These are phyloP conservation scores for Aurelia sp. DNA, from an alignment of 30 jellyfish, hydroid and myxozoan species.

Conservation along the genomic window DNA sequence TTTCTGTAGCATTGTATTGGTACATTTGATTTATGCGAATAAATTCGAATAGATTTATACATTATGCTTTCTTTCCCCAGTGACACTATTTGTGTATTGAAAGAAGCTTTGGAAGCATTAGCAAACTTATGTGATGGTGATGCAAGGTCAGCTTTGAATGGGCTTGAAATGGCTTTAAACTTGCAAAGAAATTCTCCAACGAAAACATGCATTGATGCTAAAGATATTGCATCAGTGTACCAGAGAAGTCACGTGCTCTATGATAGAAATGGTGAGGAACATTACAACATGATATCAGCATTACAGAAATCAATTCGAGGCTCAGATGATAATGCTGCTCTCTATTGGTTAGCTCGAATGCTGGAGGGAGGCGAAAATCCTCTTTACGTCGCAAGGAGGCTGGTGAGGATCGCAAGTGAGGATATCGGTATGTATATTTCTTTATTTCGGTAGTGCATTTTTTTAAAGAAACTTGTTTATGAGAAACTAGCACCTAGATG, in stretches of 20 bases:
- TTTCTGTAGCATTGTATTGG: no score
- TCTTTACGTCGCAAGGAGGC: constrained; percentile 88
- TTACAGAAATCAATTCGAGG: constrained; percentile 96
- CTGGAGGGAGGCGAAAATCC: constrained; percentile 98
- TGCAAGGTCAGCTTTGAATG: constrained; percentile 91
- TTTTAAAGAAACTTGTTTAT: no score
- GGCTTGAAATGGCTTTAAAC: constrained; percentile 76
- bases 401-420: constrained; percentile 92
- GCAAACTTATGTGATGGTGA: constrained; percentile 94
- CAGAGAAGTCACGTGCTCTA: constrained; percentile 72
- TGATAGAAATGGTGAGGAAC: constrained; percentile 95
- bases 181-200: not conserved
- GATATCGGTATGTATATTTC: constrained; percentile 77
- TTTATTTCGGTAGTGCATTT: no score
- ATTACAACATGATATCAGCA: constrained; percentile 87
- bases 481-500: no score
- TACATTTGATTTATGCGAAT: no score
- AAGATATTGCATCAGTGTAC: constrained; percentile 32
- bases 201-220: not conserved
- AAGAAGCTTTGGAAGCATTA: constrained; percentile 61
- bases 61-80: not conserved
- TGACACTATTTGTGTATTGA: constrained; percentile 21
- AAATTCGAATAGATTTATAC: no score
- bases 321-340: constrained; percentile 85
- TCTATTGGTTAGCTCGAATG: constrained; percentile 97